These are phyloP conservation scores for Mionectes macconnelli DNA, from an alignment of 2,113 vertebrate species.

Conservation along the genomic window DNA sequence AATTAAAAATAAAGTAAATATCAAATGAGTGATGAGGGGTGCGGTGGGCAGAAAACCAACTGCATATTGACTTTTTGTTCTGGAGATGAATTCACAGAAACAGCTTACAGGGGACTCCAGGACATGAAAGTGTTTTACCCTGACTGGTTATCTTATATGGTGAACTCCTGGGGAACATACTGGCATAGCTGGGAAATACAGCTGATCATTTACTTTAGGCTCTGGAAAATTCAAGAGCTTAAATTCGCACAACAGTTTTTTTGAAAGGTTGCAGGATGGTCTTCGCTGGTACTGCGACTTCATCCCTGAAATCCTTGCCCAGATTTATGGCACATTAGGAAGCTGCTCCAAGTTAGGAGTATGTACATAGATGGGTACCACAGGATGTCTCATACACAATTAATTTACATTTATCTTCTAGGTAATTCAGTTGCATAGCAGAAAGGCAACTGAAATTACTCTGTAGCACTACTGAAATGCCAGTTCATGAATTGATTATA, in stretches of 20 bases:
- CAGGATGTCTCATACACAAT: neutral
- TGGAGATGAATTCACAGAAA: neutral
- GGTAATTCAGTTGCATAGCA: neutral
- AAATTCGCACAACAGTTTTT: neutral
- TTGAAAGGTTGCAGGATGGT: neutral
- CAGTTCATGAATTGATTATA: neutral
- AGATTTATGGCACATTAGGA: neutral
- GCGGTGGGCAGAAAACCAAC: slow-evolving; percentile 11
- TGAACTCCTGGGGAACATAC: neutral
- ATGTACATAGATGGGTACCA: neutral
- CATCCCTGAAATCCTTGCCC: neutral
- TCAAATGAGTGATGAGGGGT: slow-evolving; percentile 38
- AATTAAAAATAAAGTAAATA: slow-evolving; percentile 66
- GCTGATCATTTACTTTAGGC: neutral
- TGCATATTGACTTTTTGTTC: slow-evolving; percentile 12
- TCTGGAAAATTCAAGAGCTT: neutral
- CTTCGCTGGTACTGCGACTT: neutral
- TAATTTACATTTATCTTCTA: neutral
- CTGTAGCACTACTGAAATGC: neutral
- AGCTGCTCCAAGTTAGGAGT: neutral
- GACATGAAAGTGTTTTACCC: neutral
- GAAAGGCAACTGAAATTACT: neutral
- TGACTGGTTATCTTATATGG: neutral
- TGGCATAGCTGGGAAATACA: neutral
- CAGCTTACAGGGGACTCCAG: neutral